Base-by-base conservation (phyloP, 2,797 vertebrate genomes). In the Gallinago solitaria region DNA sequence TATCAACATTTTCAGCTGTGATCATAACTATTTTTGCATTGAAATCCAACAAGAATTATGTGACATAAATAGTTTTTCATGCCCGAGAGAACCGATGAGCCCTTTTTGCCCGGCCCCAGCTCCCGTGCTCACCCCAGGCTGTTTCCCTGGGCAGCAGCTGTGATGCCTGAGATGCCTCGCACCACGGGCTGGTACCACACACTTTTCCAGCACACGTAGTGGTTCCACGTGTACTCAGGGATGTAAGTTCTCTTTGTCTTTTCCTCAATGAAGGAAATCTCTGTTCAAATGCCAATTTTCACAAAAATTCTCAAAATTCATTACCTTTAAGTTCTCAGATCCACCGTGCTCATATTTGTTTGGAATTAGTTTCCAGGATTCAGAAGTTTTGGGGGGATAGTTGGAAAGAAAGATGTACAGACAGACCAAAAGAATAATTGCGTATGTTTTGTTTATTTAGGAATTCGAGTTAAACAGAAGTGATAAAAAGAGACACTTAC, bases 151-250 rank as follows among this genome's bases (percentile, higher is more conserved):
- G 23, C 27, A 59, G 30, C 77, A 75, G 18, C 25, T 50, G 50
- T 30, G 39, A 32, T 16, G 51, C 32, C 78, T 48, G 39, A 39
- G 39, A 39, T 39, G 39, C 39, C 39, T 39, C 12, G 39, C 39
- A 39, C 39, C 39, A 39, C 13, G 39, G 51, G 13, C 48, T 76
- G 51, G 27, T 23, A 21, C 13, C 56, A 60, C 32, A 45, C 15
- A 63, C 14, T 60, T 33, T 60, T 88, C 75, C 86, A 77, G 43
- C 32, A 71, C 12, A 5, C 9, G 23, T 8, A 70, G 35, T 1
- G 0, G 7, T 13, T 79, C 43, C 57, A 56, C 1, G 0, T 17
- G 7, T 27, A 39, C 47, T 45, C 57, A 59, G 0, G 0, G 12
- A n/a, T 11, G 0, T 2, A 77, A 68, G 18, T 16, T 48, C 11